Evolutionary conservation across 2,888 invertebrate genomes (phyloP).

Genomic region (Coremacera marginata): DNA sequence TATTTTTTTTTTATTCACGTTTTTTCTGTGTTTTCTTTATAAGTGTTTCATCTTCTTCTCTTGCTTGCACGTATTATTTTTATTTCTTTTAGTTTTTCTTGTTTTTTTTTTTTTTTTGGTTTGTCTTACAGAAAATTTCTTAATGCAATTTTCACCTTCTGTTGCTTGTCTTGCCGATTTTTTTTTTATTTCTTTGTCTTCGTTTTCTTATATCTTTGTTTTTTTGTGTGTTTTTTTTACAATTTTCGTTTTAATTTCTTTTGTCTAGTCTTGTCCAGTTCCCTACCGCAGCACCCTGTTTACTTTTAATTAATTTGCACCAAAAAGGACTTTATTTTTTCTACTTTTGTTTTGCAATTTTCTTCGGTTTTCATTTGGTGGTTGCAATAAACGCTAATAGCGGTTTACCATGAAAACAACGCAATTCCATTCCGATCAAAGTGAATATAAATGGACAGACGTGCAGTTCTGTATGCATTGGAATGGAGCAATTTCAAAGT

Average conservation of each 20-base stretch:
- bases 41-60: not conserved
- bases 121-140: conserved; percentile 11
- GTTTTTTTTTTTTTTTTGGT: not conserved
- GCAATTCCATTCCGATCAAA: not conserved
- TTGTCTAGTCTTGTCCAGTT: not conserved
- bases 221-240: not conserved
- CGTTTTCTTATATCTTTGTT: not conserved
- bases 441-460: not conserved
- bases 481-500: not conserved
- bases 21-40: not conserved
- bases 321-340: not conserved
- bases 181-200: not conserved
- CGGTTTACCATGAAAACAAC: conserved; percentile 18
- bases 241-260: not conserved
- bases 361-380: not conserved
- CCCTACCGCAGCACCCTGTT: not conserved
- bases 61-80: not conserved
- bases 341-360: not conserved
- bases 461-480: not conserved
- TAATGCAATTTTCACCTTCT: conserved; percentile 30
- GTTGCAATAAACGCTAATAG: conserved; percentile 26
- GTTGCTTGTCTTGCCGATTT: conserved; percentile 7
- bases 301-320: conserved; percentile 29
- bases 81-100: not conserved
- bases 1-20: not conserved